These are phyloP conservation scores for Entelurus aequoreus DNA, from an alignment of 2,113 vertebrate genomes.

Conservation along the genomic window DNA sequence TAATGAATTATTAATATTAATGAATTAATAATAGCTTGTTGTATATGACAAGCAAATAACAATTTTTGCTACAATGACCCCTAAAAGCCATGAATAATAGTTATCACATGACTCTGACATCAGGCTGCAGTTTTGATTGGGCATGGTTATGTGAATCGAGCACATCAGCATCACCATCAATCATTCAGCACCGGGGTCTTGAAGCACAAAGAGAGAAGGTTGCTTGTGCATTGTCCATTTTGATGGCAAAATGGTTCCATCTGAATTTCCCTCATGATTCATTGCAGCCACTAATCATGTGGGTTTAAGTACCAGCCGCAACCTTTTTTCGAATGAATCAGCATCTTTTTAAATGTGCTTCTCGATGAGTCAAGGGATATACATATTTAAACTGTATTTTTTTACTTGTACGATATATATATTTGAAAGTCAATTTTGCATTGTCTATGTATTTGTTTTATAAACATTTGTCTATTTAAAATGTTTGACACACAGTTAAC, in stretches of 20 bases:
- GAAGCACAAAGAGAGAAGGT: conserved; percentile 44
- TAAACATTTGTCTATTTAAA: too few species aligned
- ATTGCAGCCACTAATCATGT: conserved; percentile 43
- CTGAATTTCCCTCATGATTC: conserved; percentile 61
- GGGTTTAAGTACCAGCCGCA: conserved; percentile 30
- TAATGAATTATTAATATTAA: background rate
- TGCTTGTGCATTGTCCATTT: conserved; percentile 49
- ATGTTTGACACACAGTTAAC: too few species aligned
- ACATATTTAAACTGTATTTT: conserved; percentile 19
- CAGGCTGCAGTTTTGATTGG: conserved; percentile 51
- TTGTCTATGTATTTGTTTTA: background rate
- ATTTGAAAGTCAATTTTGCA: conserved; percentile 12
- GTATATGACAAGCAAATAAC: too few species aligned
- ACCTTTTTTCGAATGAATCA: conserved; percentile 33
- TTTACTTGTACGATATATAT: conserved; percentile 6
- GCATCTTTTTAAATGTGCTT: conserved; percentile 33
- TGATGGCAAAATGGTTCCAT: conserved; percentile 64
- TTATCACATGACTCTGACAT: conserved; percentile 23
- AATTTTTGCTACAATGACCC: conserved; percentile 15
- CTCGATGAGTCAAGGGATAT: conserved; percentile 12
- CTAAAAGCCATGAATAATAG: background rate
- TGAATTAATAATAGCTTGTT: too few species aligned
- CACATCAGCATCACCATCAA: conserved; percentile 57
- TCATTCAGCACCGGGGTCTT: conserved; percentile 55
- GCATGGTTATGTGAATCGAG: conserved; percentile 33